These are phyloP conservation scores for Cydia fagiglandana DNA, from an alignment of 1,140 invertebrate species.

Conservation along the genomic window DNA sequence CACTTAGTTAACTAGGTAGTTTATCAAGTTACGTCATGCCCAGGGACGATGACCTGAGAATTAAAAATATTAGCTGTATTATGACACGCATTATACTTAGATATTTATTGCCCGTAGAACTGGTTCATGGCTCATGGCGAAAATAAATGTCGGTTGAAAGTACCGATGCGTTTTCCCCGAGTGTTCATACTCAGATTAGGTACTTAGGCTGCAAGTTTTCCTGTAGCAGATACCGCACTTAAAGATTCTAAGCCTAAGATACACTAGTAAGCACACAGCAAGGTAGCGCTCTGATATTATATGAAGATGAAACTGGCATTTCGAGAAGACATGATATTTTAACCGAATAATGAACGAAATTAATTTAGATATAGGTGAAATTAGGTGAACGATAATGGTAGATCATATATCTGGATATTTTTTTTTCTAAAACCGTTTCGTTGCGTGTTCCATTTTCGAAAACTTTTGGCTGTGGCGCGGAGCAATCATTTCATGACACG, in stretches of 20 bases:
- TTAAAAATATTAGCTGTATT: neutral
- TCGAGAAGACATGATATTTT: neutral
- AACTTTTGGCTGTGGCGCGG: too few relatives aligned
- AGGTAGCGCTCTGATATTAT: too few relatives aligned
- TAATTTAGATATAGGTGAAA: too few relatives aligned
- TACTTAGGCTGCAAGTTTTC: neutral
- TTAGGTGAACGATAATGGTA: too few relatives aligned
- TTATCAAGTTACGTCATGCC: neutral
- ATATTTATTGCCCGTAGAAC: neutral
- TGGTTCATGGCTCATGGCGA: conserved; percentile 12
- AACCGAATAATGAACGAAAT: too few relatives aligned
- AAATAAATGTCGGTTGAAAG: neutral
- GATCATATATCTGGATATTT: too few relatives aligned
- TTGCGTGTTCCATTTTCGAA: too few relatives aligned
- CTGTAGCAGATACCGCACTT: neutral
- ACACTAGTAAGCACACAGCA: neutral
- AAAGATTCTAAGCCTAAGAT: neutral
- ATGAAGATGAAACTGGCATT: too few relatives aligned
- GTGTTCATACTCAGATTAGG: neutral
- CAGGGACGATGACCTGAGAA: neutral
- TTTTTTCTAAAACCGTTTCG: too few relatives aligned
- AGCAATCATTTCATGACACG: too few relatives aligned
- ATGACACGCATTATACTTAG: neutral
- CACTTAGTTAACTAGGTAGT: neutral
- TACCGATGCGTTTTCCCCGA: conserved; percentile 7